phyloP scores from a whole-genome alignment of 1,140 invertebrate genomes.

The Hermatobates lingyangjiaoensis region DNA sequence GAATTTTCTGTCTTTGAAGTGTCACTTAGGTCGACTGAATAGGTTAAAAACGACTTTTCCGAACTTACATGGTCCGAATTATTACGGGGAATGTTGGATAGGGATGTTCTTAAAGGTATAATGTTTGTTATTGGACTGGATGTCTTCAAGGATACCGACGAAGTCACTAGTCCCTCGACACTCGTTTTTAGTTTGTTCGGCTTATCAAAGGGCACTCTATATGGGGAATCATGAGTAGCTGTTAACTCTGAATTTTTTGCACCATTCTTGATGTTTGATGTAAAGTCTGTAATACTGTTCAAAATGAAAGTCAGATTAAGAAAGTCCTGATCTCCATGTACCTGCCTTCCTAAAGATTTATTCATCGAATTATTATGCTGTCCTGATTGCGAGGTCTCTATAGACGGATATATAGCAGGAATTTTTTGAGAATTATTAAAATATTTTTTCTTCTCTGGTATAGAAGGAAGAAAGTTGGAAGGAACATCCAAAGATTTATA shows the following conservation, averaged over 20 bases:
- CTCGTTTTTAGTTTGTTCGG: too few species aligned
- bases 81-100: too few species aligned
- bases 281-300: background rate
- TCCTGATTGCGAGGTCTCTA: background rate
- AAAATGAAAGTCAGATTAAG: background rate
- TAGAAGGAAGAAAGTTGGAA: background rate
- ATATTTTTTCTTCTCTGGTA: background rate
- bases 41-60: too few species aligned
- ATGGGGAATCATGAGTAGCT: too few species aligned
- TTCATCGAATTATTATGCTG: background rate
- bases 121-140: too few species aligned
- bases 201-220: too few species aligned
- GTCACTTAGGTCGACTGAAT: too few species aligned
- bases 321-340: background rate
- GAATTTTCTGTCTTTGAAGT: too few species aligned
- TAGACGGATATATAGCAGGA: background rate
- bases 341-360: background rate
- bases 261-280: background rate
- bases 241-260: background rate
- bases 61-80: too few species aligned
- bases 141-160: too few species aligned
- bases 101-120: too few species aligned
- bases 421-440: background rate
- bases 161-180: too few species aligned
- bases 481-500: background rate